Evolutionary conservation across 2,888 invertebrate genomes (phyloP), one percentile per base, ranked within the genome.

Genomic region (Drosophila barbarae): DNA sequence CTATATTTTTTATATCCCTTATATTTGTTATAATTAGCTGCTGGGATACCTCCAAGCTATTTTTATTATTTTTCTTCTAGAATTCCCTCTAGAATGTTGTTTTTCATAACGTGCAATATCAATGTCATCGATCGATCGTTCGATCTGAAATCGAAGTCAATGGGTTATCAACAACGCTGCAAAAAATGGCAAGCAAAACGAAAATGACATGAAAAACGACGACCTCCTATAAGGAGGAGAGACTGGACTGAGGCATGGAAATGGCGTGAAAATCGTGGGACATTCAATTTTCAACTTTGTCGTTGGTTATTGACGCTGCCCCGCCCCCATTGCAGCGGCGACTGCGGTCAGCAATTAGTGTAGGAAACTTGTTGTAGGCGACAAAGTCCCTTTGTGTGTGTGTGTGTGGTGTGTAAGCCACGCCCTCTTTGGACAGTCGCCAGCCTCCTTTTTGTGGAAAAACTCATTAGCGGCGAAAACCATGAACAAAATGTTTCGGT

Each of bases 381-480:
- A 13, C 21, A 7, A n/a, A 30, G 23, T 26, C 26, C 2, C 6
- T 5, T 13, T 47, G 15, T 26, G 12, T 42, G 57, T 55, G 57
- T 55, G 71, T 53, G 70, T 76, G 72, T 76, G 72, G 66, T 76
- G 72, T 76, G 76, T 7, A 13, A n/a, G 42, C 23, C 42, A 58
- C 58, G 58, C 59, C 58, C 58, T 10, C 15, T 35, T 56, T 49
- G 34, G 50, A 28, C 52, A 26, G 39, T 38, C 32, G n/a, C 26
- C 41, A 59, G 49, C 59, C 59, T 44, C n/a, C 12, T 35, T 51
- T 42, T 70, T 70, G 84, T 38, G 76, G 79, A 54, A 60, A 79
- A 84, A 84, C 79, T 82, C 82, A 79, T 79, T 79, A 84, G 84
- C 63, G 65, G 73, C 13, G 32, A 2, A 34, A 1, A 10, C 26